phyloP scores from a whole-genome alignment of 2,888 invertebrate genomes.

The Acronicta leporina region DNA sequence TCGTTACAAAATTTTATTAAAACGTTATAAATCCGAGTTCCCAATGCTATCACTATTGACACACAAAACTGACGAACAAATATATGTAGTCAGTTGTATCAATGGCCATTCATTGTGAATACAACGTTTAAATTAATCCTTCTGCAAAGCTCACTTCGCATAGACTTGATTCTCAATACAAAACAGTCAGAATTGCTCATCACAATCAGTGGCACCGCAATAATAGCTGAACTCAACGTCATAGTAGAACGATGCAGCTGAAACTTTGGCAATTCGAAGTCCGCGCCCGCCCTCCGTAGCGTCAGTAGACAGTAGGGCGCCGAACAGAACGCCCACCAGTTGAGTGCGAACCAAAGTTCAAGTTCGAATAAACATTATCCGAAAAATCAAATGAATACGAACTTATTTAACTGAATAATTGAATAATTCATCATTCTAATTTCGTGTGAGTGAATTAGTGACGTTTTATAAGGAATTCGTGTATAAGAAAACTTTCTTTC shows the following conservation, averaged over 20 bases:
- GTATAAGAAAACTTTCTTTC: conserved; percentile 37
- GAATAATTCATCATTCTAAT: neutral
- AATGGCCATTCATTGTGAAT: conserved; percentile 1
- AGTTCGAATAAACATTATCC: conserved; percentile 63
- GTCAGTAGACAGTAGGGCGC: conserved; percentile 75
- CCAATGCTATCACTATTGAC: neutral
- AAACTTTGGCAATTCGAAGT: conserved; percentile 44
- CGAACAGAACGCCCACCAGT: conserved; percentile 72
- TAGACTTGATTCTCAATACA: conserved; percentile 7
- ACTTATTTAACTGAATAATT: conserved; percentile 12
- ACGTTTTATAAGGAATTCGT: conserved; percentile 15
- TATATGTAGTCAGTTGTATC: neutral
- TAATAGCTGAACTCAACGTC: conserved; percentile 37
- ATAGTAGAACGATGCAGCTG: conserved; percentile 43
- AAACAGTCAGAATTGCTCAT: conserved; percentile 26
- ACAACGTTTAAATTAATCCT: conserved; percentile 5
- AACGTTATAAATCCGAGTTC: conserved; percentile 2
- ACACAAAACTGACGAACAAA: neutral
- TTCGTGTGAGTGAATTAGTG: conserved; percentile 46
- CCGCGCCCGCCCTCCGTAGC: conserved; percentile 57
- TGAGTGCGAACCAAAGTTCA: conserved; percentile 67
- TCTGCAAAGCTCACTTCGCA: neutral
- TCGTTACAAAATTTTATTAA: neutral
- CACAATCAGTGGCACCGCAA: conserved; percentile 23
- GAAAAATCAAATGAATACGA: conserved; percentile 45